Evolutionary conservation across 2,888 invertebrate species (phyloP).

Genomic region (Noctua pronuba): DNA sequence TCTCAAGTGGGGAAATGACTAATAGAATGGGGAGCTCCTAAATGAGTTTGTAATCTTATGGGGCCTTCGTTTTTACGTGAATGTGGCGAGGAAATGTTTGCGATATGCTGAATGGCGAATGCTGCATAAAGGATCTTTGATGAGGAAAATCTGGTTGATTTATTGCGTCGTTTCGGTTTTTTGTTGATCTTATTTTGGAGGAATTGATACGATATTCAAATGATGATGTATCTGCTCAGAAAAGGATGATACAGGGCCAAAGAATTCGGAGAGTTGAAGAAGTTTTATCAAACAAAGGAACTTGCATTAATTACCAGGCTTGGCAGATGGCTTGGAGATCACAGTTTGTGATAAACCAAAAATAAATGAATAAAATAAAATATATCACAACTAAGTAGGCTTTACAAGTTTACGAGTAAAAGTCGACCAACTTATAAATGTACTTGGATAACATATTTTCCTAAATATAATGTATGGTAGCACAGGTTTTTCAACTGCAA

Average conservation of each 20-base stretch:
- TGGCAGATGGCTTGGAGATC: background rate
- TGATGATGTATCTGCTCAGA: background rate
- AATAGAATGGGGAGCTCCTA: slow-evolving; percentile 64
- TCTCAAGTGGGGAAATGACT: slow-evolving; percentile 66
- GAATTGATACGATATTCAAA: slow-evolving; percentile 31
- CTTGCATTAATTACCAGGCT: background rate
- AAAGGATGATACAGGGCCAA: background rate
- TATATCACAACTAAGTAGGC: too few species aligned
- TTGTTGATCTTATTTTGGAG: slow-evolving; percentile 22
- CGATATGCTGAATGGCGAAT: slow-evolving; percentile 12
- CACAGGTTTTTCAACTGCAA: too few species aligned
- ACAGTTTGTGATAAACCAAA: background rate
- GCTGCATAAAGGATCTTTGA: slow-evolving; percentile 24
- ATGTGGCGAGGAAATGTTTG: slow-evolving; percentile 28
- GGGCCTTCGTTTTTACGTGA: slow-evolving; percentile 35
- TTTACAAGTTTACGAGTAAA: too few species aligned
- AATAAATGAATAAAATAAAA: too few species aligned
- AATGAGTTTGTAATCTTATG: slow-evolving; percentile 66
- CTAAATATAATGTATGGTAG: too few species aligned
- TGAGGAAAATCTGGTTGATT: slow-evolving; percentile 30
- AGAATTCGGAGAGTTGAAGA: background rate
- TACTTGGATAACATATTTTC: too few species aligned
- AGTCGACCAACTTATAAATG: too few species aligned
- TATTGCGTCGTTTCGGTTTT: slow-evolving; percentile 22
- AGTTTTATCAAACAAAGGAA: background rate